Evolutionary conservation across 2,797 vertebrate genomes (phyloP).

Genomic region (Mycteria americana): DNA sequence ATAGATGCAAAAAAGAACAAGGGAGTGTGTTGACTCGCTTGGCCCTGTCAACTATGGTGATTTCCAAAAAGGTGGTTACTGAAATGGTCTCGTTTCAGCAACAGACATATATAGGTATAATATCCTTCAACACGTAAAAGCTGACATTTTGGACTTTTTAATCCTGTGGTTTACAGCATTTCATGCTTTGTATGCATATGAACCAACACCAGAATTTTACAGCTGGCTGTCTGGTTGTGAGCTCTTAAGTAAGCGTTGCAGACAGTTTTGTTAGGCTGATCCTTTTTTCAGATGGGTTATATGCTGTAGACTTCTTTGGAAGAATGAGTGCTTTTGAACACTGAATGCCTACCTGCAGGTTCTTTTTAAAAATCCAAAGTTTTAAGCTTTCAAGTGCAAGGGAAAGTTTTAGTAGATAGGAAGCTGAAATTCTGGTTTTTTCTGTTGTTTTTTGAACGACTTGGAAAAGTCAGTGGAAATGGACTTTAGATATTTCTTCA

Average conservation of each 20-base stretch:
- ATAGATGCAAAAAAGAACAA: background rate
- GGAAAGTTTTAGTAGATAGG: background rate
- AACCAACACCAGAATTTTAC: rapidly evolving
- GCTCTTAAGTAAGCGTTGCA: background rate
- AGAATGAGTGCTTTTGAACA: background rate
- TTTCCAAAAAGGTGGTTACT: background rate
- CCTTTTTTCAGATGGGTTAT: background rate
- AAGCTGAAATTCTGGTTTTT: background rate
- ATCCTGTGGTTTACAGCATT: background rate
- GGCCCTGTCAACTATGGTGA: background rate
- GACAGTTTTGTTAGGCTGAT: background rate
- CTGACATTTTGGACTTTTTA: background rate
- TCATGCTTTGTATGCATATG: rapidly evolving
- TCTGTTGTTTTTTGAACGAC: background rate
- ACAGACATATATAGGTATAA: background rate
- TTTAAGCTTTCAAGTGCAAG: background rate
- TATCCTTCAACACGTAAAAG: background rate
- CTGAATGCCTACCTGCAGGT: background rate
- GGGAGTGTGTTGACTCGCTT: background rate
- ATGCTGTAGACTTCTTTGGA: background rate
- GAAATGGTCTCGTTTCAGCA: background rate
- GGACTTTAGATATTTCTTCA: background rate
- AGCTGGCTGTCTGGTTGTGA: background rate
- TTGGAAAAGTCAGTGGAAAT: background rate
- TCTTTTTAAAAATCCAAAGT: background rate